Conservation (phyloP, 2,113 vertebrate species). For the Empidonax alnorum region DNA sequence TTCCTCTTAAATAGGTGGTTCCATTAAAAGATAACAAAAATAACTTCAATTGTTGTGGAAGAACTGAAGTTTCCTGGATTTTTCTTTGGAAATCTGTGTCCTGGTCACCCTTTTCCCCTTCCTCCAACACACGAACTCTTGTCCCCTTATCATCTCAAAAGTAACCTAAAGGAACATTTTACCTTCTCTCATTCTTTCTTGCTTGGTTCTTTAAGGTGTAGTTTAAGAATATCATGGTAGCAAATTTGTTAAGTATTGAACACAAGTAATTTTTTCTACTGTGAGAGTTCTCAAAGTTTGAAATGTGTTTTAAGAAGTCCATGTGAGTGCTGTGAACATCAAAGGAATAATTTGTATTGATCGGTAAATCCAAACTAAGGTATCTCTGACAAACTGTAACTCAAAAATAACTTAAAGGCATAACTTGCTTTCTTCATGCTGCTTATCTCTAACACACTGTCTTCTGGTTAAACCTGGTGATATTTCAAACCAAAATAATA, state of each 20-base stretch:
- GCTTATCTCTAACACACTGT: neutral
- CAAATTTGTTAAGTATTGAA: neutral
- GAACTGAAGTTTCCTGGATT: neutral
- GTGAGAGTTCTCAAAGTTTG: neutral
- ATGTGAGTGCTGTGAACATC: neutral
- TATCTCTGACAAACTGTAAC: neutral
- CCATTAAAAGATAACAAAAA: neutral
- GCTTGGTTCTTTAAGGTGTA: neutral
- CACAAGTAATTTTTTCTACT: neutral
- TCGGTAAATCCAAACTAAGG: neutral
- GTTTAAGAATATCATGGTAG: neutral
- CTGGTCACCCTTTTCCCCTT: neutral
- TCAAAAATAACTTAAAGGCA: neutral
- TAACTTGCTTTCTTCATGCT: neutral
- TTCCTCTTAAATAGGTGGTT: neutral
- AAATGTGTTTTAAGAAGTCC: neutral
- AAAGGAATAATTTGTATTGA: neutral
- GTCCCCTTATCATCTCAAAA: neutral
- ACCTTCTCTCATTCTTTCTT: neutral
- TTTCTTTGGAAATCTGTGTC: neutral
- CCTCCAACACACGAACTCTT: neutral
- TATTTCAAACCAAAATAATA: neutral
- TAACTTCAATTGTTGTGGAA: neutral
- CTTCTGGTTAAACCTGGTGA: neutral
- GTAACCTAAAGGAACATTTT: neutral